Percentiles rank a stretch among this genome's conserved stretches.
These are phyloP conservation scores for Augochlorella aurata DNA, from an alignment of 2,888 invertebrate genomes.

Conservation along the genomic window DNA sequence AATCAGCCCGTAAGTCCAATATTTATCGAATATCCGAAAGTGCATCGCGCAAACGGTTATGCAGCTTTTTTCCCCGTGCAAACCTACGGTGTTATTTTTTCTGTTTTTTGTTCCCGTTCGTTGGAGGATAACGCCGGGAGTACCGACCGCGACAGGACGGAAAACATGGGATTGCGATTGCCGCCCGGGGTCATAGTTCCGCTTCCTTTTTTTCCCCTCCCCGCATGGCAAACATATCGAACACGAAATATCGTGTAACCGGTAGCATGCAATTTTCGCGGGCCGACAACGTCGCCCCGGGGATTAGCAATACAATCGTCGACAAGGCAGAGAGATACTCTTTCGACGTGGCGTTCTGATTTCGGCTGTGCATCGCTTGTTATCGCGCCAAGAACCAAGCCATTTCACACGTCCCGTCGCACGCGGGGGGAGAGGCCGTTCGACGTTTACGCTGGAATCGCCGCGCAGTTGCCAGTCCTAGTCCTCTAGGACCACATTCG, in stretches of 20 bases:
- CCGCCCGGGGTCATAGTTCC: slow-evolving; percentile 59
- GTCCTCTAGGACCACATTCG: no score
- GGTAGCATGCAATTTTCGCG: slow-evolving; percentile 68
- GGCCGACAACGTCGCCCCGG: slow-evolving; percentile 65
- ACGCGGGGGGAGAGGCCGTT: background rate
- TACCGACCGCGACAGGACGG: slow-evolving; percentile 47
- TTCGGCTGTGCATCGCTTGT: slow-evolving; percentile 74
- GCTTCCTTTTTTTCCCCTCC: slow-evolving; percentile 33
- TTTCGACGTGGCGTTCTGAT: slow-evolving; percentile 66
- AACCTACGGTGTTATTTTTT: background rate
- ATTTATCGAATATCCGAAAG: slow-evolving; percentile 11
- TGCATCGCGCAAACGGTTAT: background rate
- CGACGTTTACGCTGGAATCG: no score
- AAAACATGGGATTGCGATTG: slow-evolving; percentile 63
- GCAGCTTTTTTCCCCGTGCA: background rate
- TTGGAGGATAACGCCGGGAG: slow-evolving; percentile 38
- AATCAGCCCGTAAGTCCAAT: background rate
- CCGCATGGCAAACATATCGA: slow-evolving; percentile 37
- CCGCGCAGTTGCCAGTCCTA: no score
- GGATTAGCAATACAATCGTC: slow-evolving; percentile 63
- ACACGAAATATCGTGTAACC: slow-evolving; percentile 66
- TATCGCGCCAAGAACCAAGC: slow-evolving; percentile 37
- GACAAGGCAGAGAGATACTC: slow-evolving; percentile 55
- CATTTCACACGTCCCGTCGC: slow-evolving; percentile 33
- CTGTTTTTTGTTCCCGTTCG: no score